These are phyloP conservation scores for Halocaridina rubra DNA, from an alignment of 2,888 invertebrate species.

Conservation along the genomic window DNA sequence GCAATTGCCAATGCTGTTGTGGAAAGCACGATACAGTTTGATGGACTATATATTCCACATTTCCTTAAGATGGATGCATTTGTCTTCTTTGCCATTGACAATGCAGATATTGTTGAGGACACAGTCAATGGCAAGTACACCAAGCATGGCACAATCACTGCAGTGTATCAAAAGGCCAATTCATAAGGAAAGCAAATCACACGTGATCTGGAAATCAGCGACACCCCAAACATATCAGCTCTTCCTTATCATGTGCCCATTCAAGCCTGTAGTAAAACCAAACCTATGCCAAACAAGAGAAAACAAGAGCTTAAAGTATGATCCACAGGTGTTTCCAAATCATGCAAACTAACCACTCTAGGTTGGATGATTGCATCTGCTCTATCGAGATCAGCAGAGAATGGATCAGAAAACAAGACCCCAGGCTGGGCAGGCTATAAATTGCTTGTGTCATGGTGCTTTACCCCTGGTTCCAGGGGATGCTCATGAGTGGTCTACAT, in stretches of 20 bases:
- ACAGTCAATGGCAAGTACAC: not conserved
- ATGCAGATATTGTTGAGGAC: too few species aligned
- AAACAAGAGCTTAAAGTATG: not conserved
- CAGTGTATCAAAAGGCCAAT: not conserved
- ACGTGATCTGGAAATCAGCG: not conserved
- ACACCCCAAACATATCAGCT: not conserved
- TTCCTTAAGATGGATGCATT: too few species aligned
- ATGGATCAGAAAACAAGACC: too few species aligned
- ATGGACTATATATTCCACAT: too few species aligned
- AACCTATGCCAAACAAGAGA: not conserved
- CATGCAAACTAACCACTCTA: not conserved
- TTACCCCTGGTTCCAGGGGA: not conserved
- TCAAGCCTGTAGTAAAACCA: too few species aligned
- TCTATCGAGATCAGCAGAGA: not conserved
- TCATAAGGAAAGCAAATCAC: not conserved
- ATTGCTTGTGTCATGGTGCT: not conserved
- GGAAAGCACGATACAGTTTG: too few species aligned
- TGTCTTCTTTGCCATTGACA: too few species aligned
- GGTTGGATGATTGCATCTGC: not conserved
- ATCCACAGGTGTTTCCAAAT: not conserved
- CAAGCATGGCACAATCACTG: not conserved
- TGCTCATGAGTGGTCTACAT: not conserved
- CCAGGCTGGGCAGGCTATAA: too few species aligned
- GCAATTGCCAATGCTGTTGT: too few species aligned
- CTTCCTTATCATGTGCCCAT: not conserved